A percentile compares a stretch with the other conserved stretches of the same genome.
Evolutionary conservation across 2,113 vertebrate genomes (phyloP).

Genomic region (Prionailurus bengalensis): DNA sequence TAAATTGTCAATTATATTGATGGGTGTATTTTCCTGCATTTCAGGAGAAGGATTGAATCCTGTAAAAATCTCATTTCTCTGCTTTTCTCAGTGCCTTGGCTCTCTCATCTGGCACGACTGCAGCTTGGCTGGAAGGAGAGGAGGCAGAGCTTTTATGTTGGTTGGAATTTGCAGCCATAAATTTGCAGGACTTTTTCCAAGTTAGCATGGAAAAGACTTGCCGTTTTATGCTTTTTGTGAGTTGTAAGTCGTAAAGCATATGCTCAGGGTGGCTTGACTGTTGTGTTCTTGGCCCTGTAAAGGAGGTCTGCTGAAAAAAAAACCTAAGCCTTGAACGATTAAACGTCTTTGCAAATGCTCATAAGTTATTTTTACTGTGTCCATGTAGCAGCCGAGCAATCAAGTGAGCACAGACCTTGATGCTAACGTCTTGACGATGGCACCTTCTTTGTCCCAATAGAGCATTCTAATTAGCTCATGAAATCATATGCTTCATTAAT

Average conservation of each 20-base stretch:
- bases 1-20: not conserved
- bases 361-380: not conserved
- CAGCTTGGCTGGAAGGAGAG: constrained; percentile 59
- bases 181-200: constrained; percentile 71
- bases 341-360: constrained; percentile 33
- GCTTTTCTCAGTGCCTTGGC: constrained; percentile 36
- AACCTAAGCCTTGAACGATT: not conserved
- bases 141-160: constrained; percentile 51
- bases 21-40: not conserved
- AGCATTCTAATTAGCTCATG: not conserved
- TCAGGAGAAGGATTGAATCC: constrained; percentile 29
- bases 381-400: not conserved
- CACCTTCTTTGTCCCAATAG: not conserved
- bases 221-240: constrained; percentile 54
- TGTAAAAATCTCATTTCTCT: constrained; percentile 50
- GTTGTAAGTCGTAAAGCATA: constrained; percentile 74
- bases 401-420: not conserved
- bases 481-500: not conserved
- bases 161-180: constrained; percentile 66
- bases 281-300: constrained; percentile 19
- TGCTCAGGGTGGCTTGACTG: constrained; percentile 13
- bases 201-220: constrained; percentile 60
- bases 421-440: not conserved
- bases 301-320: constrained; percentile 39
- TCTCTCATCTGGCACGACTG: not conserved